These are phyloP conservation scores for Bradynema listronoti DNA, from an alignment of 1,140 invertebrate species.

Conservation along the genomic window DNA sequence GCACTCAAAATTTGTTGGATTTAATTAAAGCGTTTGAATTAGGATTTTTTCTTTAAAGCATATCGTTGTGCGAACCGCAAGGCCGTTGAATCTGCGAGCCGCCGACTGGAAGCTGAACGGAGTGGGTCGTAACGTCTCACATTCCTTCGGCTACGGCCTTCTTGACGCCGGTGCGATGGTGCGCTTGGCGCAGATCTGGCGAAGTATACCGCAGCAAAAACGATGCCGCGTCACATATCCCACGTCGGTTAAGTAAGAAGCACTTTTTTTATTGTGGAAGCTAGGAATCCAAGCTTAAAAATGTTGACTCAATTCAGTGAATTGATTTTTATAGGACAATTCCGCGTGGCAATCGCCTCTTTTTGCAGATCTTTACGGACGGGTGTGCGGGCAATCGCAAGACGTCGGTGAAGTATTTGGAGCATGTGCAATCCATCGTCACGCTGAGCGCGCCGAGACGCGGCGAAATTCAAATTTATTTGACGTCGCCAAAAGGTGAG, in stretches of 20 bases:
- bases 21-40: conserved; percentile 1
- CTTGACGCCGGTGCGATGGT: conserved; percentile 93
- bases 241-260: conserved; percentile 36
- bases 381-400: conserved; percentile 65
- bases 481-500: conserved; percentile 83
- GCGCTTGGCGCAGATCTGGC: conserved; percentile 73
- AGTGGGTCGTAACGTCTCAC: conserved; percentile 62
- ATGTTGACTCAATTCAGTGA: no score
- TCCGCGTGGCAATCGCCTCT: conserved; percentile 41
- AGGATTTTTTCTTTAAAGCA: conserved; percentile 28
- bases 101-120: conserved; percentile 45
- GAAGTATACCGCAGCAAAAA: conserved; percentile 67
- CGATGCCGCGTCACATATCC: conserved; percentile 39
- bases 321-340: conserved; percentile 31
- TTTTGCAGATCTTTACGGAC: conserved; percentile 43
- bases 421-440: conserved; percentile 77
- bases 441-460: conserved; percentile 70
- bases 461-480: conserved; percentile 79
- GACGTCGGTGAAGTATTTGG: conserved; percentile 74
- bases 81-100: conserved; percentile 33
- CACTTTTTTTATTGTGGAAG: no score
- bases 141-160: conserved; percentile 88
- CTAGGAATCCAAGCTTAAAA: no score
- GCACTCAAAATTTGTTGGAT: conserved; percentile 62
- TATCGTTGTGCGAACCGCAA: conserved; percentile 43